phyloP scores from a whole-genome alignment of 2,888 invertebrate species.

The Agrypnus murinus region DNA sequence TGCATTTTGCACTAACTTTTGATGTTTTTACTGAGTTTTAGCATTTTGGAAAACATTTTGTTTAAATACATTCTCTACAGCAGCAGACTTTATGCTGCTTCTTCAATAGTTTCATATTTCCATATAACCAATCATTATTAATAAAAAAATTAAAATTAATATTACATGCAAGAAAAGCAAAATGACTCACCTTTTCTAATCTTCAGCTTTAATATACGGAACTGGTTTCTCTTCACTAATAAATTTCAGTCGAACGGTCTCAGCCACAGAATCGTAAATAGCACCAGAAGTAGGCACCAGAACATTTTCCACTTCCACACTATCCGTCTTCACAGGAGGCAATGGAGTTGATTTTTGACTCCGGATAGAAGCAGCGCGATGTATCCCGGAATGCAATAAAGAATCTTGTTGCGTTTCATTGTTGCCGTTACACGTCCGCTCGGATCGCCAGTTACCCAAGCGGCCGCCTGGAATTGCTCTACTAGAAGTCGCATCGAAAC shows the following conservation, averaged over 20 bases:
- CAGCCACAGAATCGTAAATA: conserved; percentile 69
- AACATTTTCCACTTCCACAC: conserved; percentile 76
- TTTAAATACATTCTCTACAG: too few relatives aligned
- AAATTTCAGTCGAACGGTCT: conserved; percentile 69
- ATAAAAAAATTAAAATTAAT: too few relatives aligned
- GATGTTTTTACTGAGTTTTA: too few relatives aligned
- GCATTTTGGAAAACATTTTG: too few relatives aligned
- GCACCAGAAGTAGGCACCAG: conserved; percentile 69
- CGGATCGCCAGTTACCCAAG: conserved; percentile 77
- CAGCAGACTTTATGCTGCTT: too few relatives aligned
- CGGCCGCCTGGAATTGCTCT: conserved; percentile 60
- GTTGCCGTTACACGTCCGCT: conserved; percentile 84
- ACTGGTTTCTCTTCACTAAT: conserved; percentile 67
- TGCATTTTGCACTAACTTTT: too few relatives aligned
- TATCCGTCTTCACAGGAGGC: conserved; percentile 71
- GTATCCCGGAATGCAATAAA: conserved; percentile 71
- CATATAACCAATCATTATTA: too few relatives aligned
- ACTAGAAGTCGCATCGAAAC: conserved; percentile 72
- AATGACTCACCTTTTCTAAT: conserved; percentile 37
- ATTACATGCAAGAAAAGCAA: too few relatives aligned
- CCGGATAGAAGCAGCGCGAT: conserved; percentile 74
- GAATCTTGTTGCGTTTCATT: conserved; percentile 81
- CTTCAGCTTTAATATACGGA: conserved; percentile 29
- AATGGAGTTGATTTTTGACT: conserved; percentile 62
- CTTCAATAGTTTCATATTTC: too few relatives aligned